These are phyloP conservation scores for Plectus sambesii DNA, from an alignment of 1,140 invertebrate genomes.

Conservation along the genomic window DNA sequence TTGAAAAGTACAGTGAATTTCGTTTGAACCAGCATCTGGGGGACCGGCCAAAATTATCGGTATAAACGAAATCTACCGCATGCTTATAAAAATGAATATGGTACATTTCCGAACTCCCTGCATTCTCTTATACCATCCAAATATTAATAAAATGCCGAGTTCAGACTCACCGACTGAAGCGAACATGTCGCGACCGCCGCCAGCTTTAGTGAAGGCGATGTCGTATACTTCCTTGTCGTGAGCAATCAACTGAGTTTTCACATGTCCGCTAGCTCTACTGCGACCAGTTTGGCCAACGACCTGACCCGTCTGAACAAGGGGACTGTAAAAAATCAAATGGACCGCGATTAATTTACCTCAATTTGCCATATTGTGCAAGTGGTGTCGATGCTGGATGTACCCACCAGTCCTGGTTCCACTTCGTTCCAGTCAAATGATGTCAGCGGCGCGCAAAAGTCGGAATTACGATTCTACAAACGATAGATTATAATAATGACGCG, in stretches of 20 bases:
- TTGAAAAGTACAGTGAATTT: no score
- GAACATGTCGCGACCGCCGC: slow-evolving; percentile 98
- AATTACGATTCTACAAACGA: slow-evolving; percentile 98
- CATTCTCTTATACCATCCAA: no score
- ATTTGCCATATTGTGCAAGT: slow-evolving; percentile 99
- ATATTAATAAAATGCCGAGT: no score
- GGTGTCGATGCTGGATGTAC: slow-evolving; percentile 95
- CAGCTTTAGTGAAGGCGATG: slow-evolving; percentile 91
- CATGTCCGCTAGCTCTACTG: slow-evolving; percentile 66
- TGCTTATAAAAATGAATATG: no score
- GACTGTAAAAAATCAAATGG: background rate
- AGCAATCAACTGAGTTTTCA: slow-evolving; percentile 96
- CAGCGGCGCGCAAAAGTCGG: slow-evolving; percentile 94
- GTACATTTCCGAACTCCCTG: no score
- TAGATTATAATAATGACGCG: slow-evolving; percentile 29
- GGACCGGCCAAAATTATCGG: no score
- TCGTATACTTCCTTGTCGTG: slow-evolving; percentile 99
- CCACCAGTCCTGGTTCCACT: slow-evolving; percentile 84
- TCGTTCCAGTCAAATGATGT: slow-evolving; percentile 99
- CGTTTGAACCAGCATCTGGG: no score
- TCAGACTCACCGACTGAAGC: slow-evolving; percentile 70
- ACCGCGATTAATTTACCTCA: slow-evolving; percentile 62
- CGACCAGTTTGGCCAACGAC: slow-evolving; percentile 70
- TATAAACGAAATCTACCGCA: no score
- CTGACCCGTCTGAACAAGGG: slow-evolving; percentile 52